Base-by-base conservation (phyloP, 2,888 invertebrate species). In the Callimorpha dominula region DNA sequence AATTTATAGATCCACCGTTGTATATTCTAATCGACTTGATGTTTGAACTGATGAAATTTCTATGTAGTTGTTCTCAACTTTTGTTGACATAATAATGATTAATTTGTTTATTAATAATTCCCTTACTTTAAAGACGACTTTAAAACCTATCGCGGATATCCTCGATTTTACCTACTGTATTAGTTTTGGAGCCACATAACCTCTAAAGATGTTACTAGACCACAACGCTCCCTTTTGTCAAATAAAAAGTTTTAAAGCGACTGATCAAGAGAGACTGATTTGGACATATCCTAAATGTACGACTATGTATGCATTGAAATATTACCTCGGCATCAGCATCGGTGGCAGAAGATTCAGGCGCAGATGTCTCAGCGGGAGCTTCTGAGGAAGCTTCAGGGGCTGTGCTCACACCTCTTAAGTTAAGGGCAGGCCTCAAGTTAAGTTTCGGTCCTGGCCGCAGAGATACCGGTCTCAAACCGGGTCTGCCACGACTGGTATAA, bases 381-480 rank as follows among this genome's bases (percentile, higher is more conserved):
- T 96, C 96, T 2, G 96, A 92, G 1, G 93, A 90, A 17, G 95
- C 86, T 50, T 96, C 94, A 8, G 95, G 89, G 8, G 96, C 93
- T 0, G 96, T 83, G 71, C 83, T 95, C 0, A 96, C 96, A 2
- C 96, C 95, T 85, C 96, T 94, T 71, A 94, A 90, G 89, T 96
- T 78, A 4, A 91, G 88, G 81, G 77, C 91, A 12, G 94, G 90
- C 2, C 94, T 89, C 70, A 97, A 90, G 87, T 97, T 97, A 66
- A 97, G 92, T 84, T 97, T 96, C 4, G 97, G 96, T 3, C 97
- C 97, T 0, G 97, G 97, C 72, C 97, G 94, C 69, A 97, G 92
- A 0, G 97, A 96, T 70, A 90, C 89, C 2, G 93, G 93, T 60
- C 97, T 89, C 1, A 94, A 81, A 9, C 93, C 94, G 0, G 95